phyloP scores from a whole-genome alignment of 2,797 vertebrate genomes.

The Poeciliopsis turneri region DNA sequence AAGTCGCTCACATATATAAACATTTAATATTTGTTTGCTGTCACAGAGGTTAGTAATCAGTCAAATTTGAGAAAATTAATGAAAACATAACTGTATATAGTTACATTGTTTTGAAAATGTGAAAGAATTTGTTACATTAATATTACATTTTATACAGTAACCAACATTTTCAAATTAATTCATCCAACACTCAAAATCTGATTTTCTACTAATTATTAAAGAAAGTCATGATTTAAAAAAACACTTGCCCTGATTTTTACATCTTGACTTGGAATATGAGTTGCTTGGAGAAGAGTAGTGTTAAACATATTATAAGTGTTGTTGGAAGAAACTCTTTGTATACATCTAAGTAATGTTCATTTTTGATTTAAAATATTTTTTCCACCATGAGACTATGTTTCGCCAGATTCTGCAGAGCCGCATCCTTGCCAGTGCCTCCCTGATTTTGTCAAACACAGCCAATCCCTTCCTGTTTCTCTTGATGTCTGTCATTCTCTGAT shows the following conservation, averaged over 20 bases:
- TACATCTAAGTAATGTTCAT: neutral
- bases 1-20: neutral
- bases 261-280: neutral
- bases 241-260: neutral
- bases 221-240: neutral
- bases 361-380: neutral
- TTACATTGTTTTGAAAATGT: neutral
- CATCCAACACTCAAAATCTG: neutral
- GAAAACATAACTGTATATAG: neutral
- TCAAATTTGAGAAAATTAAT: neutral
- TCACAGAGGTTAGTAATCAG: neutral
- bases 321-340: neutral
- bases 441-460: slow-evolving; percentile 17
- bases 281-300: neutral
- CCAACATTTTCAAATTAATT: neutral
- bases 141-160: neutral
- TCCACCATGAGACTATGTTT: neutral
- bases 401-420: neutral
- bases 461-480: slow-evolving; percentile 24
- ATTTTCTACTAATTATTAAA: neutral
- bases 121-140: neutral
- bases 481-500: slow-evolving; percentile 31
- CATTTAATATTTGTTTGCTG: neutral
- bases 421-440: neutral
- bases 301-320: neutral